A percentile compares a stretch with the other conserved stretches of the same genome.
Conservation (phyloP, 2,888 invertebrate genomes). For the Sinopyrophorus schimmeli region DNA sequence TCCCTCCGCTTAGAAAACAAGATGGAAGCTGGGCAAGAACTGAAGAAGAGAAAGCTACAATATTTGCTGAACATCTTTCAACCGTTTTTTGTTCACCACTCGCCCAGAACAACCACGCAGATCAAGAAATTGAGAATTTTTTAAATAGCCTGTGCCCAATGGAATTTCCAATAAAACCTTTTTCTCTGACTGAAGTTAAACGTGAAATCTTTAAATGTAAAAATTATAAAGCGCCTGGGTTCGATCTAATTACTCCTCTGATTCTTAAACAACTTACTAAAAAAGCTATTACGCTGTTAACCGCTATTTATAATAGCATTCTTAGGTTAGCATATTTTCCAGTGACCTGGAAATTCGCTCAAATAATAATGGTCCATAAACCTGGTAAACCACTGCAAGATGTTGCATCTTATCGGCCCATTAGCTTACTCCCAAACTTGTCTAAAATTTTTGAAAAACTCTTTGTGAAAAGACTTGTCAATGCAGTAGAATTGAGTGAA, state of each 20-base stretch:
- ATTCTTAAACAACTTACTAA: slow-evolving; percentile 1
- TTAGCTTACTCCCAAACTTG: slow-evolving; percentile 3
- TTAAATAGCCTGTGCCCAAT: slow-evolving; percentile 4
- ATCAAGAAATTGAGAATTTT: slow-evolving; percentile 7
- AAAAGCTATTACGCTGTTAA: neutral
- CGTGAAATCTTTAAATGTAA: neutral
- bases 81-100: slow-evolving; percentile 2
- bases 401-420: neutral
- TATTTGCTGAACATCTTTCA: slow-evolving; percentile 1
- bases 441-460: slow-evolving; percentile 4
- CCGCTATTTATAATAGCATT: slow-evolving; percentile 5
- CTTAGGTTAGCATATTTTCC: slow-evolving; percentile 2
- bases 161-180: neutral
- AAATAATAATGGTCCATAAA: slow-evolving; percentile 6
- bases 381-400: slow-evolving; percentile 4
- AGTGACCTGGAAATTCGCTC: slow-evolving; percentile 1
- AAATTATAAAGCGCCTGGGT: slow-evolving; percentile 1
- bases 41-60: slow-evolving; percentile 3
- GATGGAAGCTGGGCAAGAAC: no score
- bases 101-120: neutral
- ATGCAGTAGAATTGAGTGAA: no score
- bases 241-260: slow-evolving; percentile 4
- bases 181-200: no score
- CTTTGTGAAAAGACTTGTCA: neutral
- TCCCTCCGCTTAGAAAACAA: neutral